Base-by-base conservation (phyloP, 2,113 vertebrate species). In the Tonatia bakeri region DNA sequence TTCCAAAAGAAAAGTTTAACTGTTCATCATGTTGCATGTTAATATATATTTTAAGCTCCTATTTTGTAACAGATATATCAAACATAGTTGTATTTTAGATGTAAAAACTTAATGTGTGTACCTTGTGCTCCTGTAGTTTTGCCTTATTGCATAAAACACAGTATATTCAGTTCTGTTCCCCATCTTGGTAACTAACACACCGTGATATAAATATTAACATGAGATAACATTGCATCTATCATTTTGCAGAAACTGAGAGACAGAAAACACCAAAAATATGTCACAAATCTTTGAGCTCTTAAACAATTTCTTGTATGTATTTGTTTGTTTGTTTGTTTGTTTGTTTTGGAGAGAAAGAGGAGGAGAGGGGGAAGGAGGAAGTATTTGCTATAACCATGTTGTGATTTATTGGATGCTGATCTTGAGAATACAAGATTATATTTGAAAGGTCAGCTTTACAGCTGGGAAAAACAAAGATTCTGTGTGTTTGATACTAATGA, bases 351-450 rank as follows among this genome's bases (percentile, higher is more conserved):
- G 36, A 85, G n/a, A 92, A 28, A 52, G 4, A 56, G 14, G 6
- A 64, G 8, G 79, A n/a, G 16, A n/a, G 4, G 17, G 43, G 40
- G 85, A 43, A 61, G 38, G 40, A 81, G 47, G 33, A 88, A 33
- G 38, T 36, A 22, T 70, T 95, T 85, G 50, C 50, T 95, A 1
- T 88, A 87, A 96, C 59, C 50, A 47, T 84, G 83, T 65, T 95
- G 83, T 92, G 96, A 96, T 94, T 92, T 96, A 94, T 94, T 90
- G 64, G 22, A 94, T 95, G 83, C 38, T 93, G 90, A 96, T 92
- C 82, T 89, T 90, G 56, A 97, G 91, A 80, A 93, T 79, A 93
- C 3, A 79, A 50, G 94, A 95, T 82, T 91, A 17, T 91, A 13
- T 96, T 96, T 97, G 90, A 96, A 97, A 88, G 95, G 65, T 91